Evolutionary conservation across 2,888 invertebrate species (phyloP).

Genomic region (Parnassius smintheus): DNA sequence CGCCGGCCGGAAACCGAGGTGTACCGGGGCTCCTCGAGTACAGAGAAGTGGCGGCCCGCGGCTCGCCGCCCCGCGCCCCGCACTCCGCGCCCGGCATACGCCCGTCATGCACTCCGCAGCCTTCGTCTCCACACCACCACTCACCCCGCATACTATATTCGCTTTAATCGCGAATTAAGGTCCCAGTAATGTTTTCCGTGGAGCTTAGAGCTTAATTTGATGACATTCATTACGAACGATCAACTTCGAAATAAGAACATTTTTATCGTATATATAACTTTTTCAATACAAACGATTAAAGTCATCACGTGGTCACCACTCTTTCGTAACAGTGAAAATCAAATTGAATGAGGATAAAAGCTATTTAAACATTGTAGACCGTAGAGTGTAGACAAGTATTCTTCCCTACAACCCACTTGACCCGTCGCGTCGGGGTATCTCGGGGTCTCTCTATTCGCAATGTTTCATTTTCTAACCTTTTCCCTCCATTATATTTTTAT

Average conservation of each 20-base stretch:
- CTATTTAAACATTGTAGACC: conserved; percentile 15
- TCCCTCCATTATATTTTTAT: neutral
- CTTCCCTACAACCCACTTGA: conserved; percentile 17
- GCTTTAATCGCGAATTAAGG: conserved; percentile 80
- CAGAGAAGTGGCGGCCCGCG: conserved; percentile 78
- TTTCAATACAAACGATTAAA: conserved; percentile 13
- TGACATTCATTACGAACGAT: conserved; percentile 58
- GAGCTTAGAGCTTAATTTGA: conserved; percentile 73
- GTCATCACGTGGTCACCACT: neutral
- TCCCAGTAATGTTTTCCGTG: conserved; percentile 74
- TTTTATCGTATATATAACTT: neutral
- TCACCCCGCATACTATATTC: conserved; percentile 78
- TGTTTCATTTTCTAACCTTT: conserved; percentile 13
- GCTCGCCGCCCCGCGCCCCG: conserved; percentile 59
- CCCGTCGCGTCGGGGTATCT: conserved; percentile 14
- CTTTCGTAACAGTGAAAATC: conserved; percentile 10
- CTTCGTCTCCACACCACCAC: conserved; percentile 76
- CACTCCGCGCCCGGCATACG: conserved; percentile 49
- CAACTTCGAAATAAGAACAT: conserved; percentile 16
- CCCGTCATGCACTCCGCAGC: conserved; percentile 72
- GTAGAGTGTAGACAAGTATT: conserved; percentile 20
- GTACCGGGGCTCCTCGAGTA: conserved; percentile 78
- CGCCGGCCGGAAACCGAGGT: conserved; percentile 79
- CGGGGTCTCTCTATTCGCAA: conserved; percentile 14
- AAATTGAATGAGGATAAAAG: conserved; percentile 19